Evolutionary conservation across 2,888 invertebrate genomes (phyloP).

Genomic region (Philonicus albiceps): DNA sequence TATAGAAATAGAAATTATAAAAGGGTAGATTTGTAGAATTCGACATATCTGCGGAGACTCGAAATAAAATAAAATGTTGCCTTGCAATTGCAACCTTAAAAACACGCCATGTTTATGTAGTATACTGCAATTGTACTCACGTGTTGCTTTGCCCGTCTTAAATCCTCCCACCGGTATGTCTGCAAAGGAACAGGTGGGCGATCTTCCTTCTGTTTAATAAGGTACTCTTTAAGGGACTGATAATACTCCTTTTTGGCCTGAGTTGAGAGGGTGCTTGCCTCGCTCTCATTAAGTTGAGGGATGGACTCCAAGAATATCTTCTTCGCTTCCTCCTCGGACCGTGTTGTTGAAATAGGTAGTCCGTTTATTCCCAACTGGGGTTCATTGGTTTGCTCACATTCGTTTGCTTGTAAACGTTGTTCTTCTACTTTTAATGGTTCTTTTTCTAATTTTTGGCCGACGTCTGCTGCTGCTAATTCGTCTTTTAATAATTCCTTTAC

Average conservation of each 20-base stretch:
- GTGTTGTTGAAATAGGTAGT: constrained; percentile 57
- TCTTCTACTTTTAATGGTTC: not conserved
- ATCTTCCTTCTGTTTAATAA: constrained; percentile 53
- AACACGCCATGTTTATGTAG: not conserved
- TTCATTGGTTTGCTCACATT: not conserved
- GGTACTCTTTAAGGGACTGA: constrained; percentile 60
- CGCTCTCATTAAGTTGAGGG: constrained; percentile 56
- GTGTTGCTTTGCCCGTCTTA: constrained; percentile 71
- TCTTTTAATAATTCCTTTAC: not conserved
- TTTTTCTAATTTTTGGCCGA: not conserved
- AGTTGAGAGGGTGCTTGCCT: constrained; percentile 56
- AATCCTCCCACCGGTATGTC: constrained; percentile 84
- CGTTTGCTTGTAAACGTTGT: not conserved
- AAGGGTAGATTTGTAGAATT: too few species aligned
- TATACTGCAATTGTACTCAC: constrained; percentile 52
- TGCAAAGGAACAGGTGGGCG: constrained; percentile 72
- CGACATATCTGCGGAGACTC: too few species aligned
- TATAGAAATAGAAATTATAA: too few species aligned
- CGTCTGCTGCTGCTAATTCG: not conserved
- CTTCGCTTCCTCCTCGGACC: constrained; percentile 58
- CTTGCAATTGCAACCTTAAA: not conserved
- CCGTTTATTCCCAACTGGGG: constrained; percentile 50
- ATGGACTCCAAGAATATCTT: constrained; percentile 59
- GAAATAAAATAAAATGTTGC: too few species aligned
- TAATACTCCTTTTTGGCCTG: constrained; percentile 61